Conservation (phyloP, 2,888 invertebrate genomes). For the Ceratothoa steindachneri region DNA sequence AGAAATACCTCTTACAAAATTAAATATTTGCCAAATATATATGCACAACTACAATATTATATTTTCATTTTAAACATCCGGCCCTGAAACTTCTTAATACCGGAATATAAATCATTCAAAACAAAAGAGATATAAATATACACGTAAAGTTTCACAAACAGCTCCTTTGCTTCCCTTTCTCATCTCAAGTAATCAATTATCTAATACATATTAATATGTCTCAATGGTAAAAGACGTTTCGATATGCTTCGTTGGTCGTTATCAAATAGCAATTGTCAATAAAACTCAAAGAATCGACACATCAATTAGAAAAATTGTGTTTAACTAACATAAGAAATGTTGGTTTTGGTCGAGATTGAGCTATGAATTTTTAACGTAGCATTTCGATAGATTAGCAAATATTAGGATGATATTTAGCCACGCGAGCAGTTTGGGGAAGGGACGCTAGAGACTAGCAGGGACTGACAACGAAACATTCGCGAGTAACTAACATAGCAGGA, state of each 20-base stretch:
- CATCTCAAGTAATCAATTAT: not conserved
- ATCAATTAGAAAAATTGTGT: conserved; percentile 10
- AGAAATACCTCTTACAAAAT: no score
- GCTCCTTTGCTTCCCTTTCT: no score
- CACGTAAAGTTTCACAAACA: not conserved
- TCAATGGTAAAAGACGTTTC: not conserved
- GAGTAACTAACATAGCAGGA: no score
- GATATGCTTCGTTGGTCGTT: not conserved
- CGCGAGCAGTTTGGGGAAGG: no score
- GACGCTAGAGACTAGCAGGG: no score
- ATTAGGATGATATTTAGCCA: no score
- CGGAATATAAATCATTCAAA: no score
- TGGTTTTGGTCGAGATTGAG: not conserved
- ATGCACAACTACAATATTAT: no score
- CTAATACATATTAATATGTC: not conserved
- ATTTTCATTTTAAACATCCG: no score
- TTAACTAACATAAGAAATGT: conserved; percentile 6
- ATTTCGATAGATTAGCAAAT: conserved; percentile 1
- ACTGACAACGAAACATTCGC: no score
- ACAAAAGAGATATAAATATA: conserved; percentile 12
- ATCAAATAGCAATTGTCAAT: not conserved
- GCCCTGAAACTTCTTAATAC: no score
- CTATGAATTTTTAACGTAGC: conserved; percentile 3
- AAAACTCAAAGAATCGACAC: not conserved
- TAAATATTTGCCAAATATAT: no score